Evolutionary conservation across 2,888 invertebrate species (phyloP).

Genomic region (Drosophila melanocephala): DNA sequence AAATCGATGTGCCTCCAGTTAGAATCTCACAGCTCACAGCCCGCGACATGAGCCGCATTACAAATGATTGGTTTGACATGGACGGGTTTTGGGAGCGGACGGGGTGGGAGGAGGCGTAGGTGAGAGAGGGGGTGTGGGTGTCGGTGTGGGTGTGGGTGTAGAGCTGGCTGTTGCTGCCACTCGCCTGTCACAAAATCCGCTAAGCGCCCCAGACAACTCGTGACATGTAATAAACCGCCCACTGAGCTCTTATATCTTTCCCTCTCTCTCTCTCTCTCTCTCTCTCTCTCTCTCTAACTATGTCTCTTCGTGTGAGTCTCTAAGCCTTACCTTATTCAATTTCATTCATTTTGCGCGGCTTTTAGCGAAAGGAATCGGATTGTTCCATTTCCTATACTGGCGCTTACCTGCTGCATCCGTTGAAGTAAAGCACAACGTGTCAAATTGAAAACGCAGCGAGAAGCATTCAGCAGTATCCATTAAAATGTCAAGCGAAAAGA

Average conservation of each 20-base stretch:
- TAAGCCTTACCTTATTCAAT: conserved; percentile 9
- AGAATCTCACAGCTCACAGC: conserved; percentile 31
- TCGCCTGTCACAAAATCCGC: conserved; percentile 63
- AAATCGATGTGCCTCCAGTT: conserved; percentile 64
- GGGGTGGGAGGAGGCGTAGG: background rate
- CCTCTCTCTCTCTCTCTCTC: background rate
- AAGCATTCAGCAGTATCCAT: background rate
- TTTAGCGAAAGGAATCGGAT: conserved; percentile 10
- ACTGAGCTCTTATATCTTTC: background rate
- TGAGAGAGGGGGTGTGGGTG: background rate
- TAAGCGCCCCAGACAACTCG: conserved; percentile 63
- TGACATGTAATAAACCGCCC: conserved; percentile 58
- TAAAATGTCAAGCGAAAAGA: background rate
- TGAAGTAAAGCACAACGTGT: conserved; percentile 2
- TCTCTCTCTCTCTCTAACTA: background rate
- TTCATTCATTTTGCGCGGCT: conserved; percentile 21
- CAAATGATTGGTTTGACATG: conserved; percentile 69
- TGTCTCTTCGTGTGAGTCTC: background rate
- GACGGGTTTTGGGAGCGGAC: background rate
- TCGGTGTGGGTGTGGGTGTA: background rate
- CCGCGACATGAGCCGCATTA: conserved; percentile 57
- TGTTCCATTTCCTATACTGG: conserved; percentile 4
- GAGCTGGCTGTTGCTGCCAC: conserved; percentile 46
- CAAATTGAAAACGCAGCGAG: background rate
- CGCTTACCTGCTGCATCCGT: conserved; percentile 9